Base-by-base conservation (phyloP, 2,888 invertebrate genomes). In the Bimastos eiseni region DNA sequence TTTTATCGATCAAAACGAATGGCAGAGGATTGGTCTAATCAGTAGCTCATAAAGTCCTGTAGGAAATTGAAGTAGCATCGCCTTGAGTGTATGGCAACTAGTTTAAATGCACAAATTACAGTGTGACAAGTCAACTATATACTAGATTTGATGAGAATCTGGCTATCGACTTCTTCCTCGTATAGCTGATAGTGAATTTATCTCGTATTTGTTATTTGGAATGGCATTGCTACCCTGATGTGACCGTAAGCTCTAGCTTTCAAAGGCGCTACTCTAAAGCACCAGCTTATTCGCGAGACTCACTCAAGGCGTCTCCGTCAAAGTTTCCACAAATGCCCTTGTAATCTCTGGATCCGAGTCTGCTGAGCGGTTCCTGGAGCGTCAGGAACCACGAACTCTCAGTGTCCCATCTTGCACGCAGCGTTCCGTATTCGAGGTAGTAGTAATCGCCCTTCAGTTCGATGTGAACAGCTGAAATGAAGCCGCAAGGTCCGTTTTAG, bases 271-370 rank as follows among this genome's bases (percentile, higher is more conserved):
- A 21, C 24, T 24, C 49, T 49, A 21, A 21, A 49, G 41, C 38
- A 49, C 15, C 30, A n/a, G 44, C 21, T 41, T 49, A 34, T 89
- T 89, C 55, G 19, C 34, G n/a, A n/a, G 83, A 90, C 91, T 91
- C 90, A 91, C 92, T 92, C 41, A 44, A 34, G 13, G 92, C 90
- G 41, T 92, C 91, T 36, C 91, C 91, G 90, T 92, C 92, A 84
- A 90, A 92, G 90, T 92, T 91, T 37, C 92, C 92, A 88, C 92
- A 92, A 38, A 92, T 89, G n/a, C 92, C 92, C 17, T 49, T 70
- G 89, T 91, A 70, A 70, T 44, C 44, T 24, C 49, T 36, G 44
- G 90, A 83, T 34, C 91, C 90, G 34, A 55, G 41, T 33, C 70
- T 84, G 24, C 89, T 33, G 34, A 83, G 88, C 33, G 83, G 88